These are phyloP conservation scores for Pelusios castaneus DNA, from an alignment of 2,113 vertebrate genomes.

Conservation along the genomic window DNA sequence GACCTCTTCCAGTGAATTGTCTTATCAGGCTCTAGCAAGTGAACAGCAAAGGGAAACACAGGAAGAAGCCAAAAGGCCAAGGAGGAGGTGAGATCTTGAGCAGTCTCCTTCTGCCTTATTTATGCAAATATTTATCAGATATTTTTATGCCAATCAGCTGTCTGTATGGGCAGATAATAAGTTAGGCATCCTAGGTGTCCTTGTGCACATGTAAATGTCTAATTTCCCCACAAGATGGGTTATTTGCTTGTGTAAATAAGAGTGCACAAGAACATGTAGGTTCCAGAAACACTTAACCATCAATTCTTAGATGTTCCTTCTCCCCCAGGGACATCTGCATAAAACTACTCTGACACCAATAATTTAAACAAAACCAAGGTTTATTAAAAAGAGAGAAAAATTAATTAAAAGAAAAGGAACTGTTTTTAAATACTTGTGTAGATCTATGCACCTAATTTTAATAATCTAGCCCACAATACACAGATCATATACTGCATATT, in stretches of 20 bases:
- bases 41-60: not conserved
- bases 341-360: not conserved
- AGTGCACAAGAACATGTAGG: not conserved
- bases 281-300: not conserved
- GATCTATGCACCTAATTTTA: fast-evolving
- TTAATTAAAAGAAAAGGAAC: not conserved
- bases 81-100: not conserved
- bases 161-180: not conserved
- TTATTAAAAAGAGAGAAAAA: not conserved
- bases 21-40: not conserved
- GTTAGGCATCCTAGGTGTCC: not conserved
- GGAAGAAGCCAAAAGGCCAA: fast-evolving
- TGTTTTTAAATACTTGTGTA: not conserved
- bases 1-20: not conserved
- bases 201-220: not conserved
- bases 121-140: not conserved
- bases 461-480: not conserved
- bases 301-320: not conserved
- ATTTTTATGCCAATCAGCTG: not conserved
- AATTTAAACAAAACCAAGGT: not conserved
- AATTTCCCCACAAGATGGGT: not conserved
- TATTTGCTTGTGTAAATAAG: not conserved
- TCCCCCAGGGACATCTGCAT: not conserved
- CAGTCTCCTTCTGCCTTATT: not conserved
- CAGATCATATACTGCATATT: not conserved